Percentiles rank a stretch among this genome's conserved stretches.
These are phyloP conservation scores for Atlantisia rogersi DNA, from an alignment of 2,113 vertebrate species.

Conservation along the genomic window DNA sequence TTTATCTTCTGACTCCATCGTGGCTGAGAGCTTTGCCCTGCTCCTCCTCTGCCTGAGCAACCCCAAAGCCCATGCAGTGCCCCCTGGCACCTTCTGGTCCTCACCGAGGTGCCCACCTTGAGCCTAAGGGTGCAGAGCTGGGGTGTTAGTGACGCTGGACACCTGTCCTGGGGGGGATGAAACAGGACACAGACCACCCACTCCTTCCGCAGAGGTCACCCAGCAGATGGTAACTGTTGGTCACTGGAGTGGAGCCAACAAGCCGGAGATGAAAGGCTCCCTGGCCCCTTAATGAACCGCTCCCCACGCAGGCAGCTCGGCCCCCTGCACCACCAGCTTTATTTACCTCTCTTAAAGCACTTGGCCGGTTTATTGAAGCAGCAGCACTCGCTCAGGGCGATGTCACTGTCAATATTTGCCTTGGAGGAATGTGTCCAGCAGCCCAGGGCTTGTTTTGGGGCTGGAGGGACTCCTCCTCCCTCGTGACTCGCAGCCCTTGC, in stretches of 20 bases:
- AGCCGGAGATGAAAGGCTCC: neutral
- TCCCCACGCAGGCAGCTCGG: neutral
- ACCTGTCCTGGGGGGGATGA: neutral
- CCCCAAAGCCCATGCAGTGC: too few species aligned
- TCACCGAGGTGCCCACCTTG: rapidly evolving
- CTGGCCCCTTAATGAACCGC: neutral
- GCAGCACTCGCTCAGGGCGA: rapidly evolving
- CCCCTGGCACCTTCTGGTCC: rapidly evolving
- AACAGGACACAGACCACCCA: neutral
- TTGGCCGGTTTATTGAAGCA: neutral
- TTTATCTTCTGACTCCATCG: rapidly evolving
- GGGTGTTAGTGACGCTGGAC: rapidly evolving
- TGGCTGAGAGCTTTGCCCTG: rapidly evolving
- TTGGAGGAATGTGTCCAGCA: neutral
- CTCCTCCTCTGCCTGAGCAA: rapidly evolving
- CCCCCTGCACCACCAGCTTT: neutral
- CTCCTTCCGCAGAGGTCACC: neutral
- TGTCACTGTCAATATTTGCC: neutral
- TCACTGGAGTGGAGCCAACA: neutral
- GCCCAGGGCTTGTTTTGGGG: neutral
- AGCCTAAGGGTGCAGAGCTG: rapidly evolving
- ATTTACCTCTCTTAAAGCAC: neutral
- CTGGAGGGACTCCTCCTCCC: neutral
- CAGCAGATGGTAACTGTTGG: neutral
- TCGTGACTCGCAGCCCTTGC: neutral